Evolutionary conservation across 1,140 invertebrate species (phyloP).

Genomic region (Papilio glaucus): DNA sequence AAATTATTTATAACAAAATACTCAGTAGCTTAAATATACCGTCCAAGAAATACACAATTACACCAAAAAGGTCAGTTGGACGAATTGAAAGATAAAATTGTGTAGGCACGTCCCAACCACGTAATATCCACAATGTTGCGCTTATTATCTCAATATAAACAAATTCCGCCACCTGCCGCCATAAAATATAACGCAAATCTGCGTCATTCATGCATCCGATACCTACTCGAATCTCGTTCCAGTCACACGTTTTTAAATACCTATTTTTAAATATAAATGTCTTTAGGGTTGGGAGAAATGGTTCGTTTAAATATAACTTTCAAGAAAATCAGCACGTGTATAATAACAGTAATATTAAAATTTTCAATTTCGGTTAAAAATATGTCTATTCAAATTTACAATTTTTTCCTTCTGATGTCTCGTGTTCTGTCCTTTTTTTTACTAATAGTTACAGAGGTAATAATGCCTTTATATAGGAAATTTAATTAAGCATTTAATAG

Average conservation of each 20-base stretch:
- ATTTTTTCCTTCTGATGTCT: too few species aligned
- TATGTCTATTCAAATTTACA: too few species aligned
- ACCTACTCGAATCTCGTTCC: constrained; percentile 30
- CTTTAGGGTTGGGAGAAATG: constrained; percentile 2
- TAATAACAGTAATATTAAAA: too few species aligned
- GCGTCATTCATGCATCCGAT: constrained; percentile 46
- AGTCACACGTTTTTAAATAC: constrained; percentile 30
- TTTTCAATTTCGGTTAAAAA: too few species aligned
- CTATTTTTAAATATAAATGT: constrained; percentile 33
- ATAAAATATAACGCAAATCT: constrained; percentile 50
- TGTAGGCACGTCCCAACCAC: constrained; percentile 12
- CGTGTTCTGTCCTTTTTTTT: too few species aligned
- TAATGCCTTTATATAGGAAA: too few species aligned
- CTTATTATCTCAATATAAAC: constrained; percentile 44
- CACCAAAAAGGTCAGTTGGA: constrained; percentile 23
- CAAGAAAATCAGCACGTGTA: neutral
- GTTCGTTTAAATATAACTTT: neutral
- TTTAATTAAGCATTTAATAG: too few species aligned
- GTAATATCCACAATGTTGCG: constrained; percentile 14
- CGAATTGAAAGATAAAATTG: constrained; percentile 18
- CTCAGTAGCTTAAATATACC: neutral
- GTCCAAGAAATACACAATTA: constrained; percentile 19
- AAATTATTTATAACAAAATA: constrained; percentile 33
- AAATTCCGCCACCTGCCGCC: constrained; percentile 54
- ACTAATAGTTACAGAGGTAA: too few species aligned